A percentile compares a stretch with the other conserved stretches of the same genome.
Conservation (phyloP, 2,113 vertebrate genomes). For the Ginglymostoma cirratum region DNA sequence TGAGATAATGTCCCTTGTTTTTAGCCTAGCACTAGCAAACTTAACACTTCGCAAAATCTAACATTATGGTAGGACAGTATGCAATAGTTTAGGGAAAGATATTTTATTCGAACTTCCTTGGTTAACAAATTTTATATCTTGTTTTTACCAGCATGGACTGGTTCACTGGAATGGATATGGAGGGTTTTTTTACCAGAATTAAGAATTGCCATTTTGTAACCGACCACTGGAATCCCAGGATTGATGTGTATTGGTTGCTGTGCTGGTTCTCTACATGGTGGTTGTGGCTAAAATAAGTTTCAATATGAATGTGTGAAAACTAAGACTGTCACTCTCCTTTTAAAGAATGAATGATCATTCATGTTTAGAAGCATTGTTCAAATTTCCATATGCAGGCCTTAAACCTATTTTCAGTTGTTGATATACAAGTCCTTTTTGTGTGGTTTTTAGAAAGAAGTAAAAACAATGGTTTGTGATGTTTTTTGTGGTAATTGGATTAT, state of each 20-base stretch:
- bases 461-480: neutral
- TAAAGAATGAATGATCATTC: neutral
- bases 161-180: neutral
- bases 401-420: neutral
- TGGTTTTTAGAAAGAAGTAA: neutral
- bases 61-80: too few relatives aligned
- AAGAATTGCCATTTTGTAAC: neutral
- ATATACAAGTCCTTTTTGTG: neutral
- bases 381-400: neutral
- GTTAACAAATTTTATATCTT: neutral
- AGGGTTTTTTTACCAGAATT: neutral
- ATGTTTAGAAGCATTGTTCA: neutral
- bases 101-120: neutral
- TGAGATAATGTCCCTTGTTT: too few relatives aligned
- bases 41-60: neutral
- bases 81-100: too few relatives aligned
- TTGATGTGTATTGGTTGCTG: too few relatives aligned
- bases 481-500: neutral
- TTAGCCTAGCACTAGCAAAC: neutral
- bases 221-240: neutral
- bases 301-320: neutral
- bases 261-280: neutral
- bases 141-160: neutral
- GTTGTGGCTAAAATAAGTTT: neutral
- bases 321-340: neutral